These are phyloP conservation scores for Drosophila truncata DNA, from an alignment of 1,140 invertebrate species.

Conservation along the genomic window DNA sequence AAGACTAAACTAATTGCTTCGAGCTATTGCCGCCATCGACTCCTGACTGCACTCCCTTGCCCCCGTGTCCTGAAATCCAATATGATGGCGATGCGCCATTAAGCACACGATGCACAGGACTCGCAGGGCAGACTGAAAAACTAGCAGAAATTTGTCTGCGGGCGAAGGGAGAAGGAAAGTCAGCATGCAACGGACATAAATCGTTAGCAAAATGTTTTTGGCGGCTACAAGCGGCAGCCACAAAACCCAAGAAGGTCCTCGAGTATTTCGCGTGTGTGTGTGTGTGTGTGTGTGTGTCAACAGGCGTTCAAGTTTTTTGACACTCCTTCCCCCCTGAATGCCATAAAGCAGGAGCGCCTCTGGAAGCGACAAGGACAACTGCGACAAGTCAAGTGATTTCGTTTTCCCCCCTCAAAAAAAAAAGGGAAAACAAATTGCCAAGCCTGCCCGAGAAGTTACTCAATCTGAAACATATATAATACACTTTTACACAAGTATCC, in stretches of 20 bases:
- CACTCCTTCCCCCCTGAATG: slow-evolving; percentile 14
- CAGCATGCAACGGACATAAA: slow-evolving; percentile 79
- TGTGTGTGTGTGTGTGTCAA: slow-evolving; percentile 65
- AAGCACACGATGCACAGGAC: slow-evolving; percentile 51
- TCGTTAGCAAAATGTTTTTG: slow-evolving; percentile 82
- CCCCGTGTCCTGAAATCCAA: slow-evolving; percentile 42
- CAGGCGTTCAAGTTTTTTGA: slow-evolving; percentile 77
- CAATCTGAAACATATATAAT: slow-evolving; percentile 34
- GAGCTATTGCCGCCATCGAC: slow-evolving; percentile 60
- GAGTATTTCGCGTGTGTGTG: slow-evolving; percentile 56
- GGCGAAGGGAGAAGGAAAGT: slow-evolving; percentile 9
- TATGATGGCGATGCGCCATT: slow-evolving; percentile 61
- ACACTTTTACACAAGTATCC: slow-evolving; percentile 10
- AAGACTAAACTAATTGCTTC: slow-evolving; percentile 68
- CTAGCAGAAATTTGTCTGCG: slow-evolving; percentile 71
- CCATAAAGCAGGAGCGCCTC: slow-evolving; percentile 38
- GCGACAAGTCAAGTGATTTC: slow-evolving; percentile 72
- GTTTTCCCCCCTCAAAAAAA: slow-evolving; percentile 10
- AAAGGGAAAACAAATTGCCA: slow-evolving; percentile 57
- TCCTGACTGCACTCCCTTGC: background rate
- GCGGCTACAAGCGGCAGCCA: slow-evolving; percentile 69
- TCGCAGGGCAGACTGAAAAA: slow-evolving; percentile 51
- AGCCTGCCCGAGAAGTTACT: slow-evolving; percentile 49
- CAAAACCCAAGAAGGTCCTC: slow-evolving; percentile 35
- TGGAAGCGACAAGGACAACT: slow-evolving; percentile 72